Evolutionary conservation across 2,113 vertebrate species (phyloP).

Genomic region (zebrafish (Danio rerio)): GRCz12tu NC_133188.1:52770501-52771000

Average conservation of each 20-base stretch:
- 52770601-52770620: not conserved
- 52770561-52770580: not conserved
- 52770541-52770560: not conserved
- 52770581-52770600: not conserved
- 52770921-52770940: no score
- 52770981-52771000: no score
- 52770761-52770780: not conserved
- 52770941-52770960: no score
- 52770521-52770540: not conserved
- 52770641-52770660: not conserved
- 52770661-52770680: not conserved
- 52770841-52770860: no score
- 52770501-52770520: slow-evolving; percentile 66
- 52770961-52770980: no score
- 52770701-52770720: not conserved
- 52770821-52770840: no score
- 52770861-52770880: no score
- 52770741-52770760: not conserved
- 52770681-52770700: not conserved
- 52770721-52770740: not conserved
- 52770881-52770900: no score
- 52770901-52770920: no score
- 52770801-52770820: no score
- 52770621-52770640: not conserved
- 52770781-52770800: not conserved